A percentile compares a stretch with the other conserved stretches of the same genome.
Conservation (phyloP, 2,113 vertebrate genomes). For the Platysternon megacephalum region DNA sequence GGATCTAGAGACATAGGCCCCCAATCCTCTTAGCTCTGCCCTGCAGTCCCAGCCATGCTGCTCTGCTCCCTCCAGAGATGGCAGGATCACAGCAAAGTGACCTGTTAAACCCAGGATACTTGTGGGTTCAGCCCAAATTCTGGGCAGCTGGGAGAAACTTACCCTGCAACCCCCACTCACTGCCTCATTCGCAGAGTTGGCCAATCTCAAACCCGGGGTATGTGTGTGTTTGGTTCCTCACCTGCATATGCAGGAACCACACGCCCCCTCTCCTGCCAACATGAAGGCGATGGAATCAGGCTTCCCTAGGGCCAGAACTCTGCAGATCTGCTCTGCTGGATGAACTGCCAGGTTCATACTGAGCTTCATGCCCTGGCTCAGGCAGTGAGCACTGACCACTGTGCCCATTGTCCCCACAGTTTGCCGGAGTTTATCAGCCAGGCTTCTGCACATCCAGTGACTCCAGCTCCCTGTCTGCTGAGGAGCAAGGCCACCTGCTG, state of each 20-base stretch:
- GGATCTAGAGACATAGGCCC: not conserved
- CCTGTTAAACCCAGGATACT: not conserved
- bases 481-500: slow-evolving; percentile 13
- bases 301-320: not conserved
- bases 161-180: too few species aligned
- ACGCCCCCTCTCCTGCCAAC: too few species aligned
- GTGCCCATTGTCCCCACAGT: not conserved
- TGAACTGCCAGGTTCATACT: not conserved
- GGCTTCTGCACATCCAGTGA: accelerated
- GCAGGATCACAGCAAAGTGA: not conserved
- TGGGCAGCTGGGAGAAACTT: not conserved
- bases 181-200: not conserved
- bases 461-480: not conserved
- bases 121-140: not conserved
- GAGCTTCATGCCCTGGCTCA: not conserved
- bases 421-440: too few species aligned
- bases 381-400: not conserved
- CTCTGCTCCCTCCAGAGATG: not conserved
- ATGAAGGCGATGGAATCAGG: not conserved
- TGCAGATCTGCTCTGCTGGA: too few species aligned
- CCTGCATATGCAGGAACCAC: too few species aligned
- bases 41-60: too few species aligned
- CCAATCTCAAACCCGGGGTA: not conserved
- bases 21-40: not conserved
- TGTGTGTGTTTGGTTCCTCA: too few species aligned